Evolutionary conservation across 2,113 vertebrate species (phyloP).

Genomic region (Coryphaenoides rupestris): DNA sequence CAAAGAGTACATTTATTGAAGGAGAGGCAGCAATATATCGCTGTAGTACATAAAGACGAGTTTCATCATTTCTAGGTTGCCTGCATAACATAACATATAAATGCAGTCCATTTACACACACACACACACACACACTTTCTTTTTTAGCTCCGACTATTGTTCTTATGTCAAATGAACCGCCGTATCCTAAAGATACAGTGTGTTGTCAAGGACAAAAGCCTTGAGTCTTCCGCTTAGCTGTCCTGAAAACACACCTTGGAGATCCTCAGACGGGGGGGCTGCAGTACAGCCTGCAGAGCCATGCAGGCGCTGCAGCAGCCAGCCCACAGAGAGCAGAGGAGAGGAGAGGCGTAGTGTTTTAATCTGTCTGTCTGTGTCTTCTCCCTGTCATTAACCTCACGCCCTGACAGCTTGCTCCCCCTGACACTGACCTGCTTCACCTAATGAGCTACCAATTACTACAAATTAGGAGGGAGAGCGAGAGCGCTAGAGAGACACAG

Average conservation of each 20-base stretch:
- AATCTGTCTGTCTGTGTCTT: conserved; percentile 64
- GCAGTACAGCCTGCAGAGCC: conserved; percentile 15
- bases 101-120: no score
- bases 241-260: no score
- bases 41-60: no score
- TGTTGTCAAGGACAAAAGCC: no score
- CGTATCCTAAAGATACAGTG: no score
- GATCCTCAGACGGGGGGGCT: not conserved
- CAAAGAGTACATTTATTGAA: no score
- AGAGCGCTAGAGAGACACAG: not conserved
- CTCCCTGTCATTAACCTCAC: conserved; percentile 72
- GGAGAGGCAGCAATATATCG: no score
- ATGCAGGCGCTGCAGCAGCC: conserved; percentile 35
- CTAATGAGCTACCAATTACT: conserved; percentile 78
- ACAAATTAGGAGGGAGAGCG: conserved; percentile 73
- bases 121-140: conserved; percentile 22
- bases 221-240: no score
- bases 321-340: conserved; percentile 31
- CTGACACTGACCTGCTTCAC: conserved; percentile 71
- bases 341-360: conserved; percentile 49
- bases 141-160: not conserved
- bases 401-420: conserved; percentile 69
- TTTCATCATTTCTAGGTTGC: no score
- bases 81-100: no score
- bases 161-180: no score